A percentile compares a stretch with the other conserved stretches of the same genome.
Evolutionary conservation across 2,797 vertebrate species (phyloP).

Genomic region (Cynodonichthys magdalenae): DNA sequence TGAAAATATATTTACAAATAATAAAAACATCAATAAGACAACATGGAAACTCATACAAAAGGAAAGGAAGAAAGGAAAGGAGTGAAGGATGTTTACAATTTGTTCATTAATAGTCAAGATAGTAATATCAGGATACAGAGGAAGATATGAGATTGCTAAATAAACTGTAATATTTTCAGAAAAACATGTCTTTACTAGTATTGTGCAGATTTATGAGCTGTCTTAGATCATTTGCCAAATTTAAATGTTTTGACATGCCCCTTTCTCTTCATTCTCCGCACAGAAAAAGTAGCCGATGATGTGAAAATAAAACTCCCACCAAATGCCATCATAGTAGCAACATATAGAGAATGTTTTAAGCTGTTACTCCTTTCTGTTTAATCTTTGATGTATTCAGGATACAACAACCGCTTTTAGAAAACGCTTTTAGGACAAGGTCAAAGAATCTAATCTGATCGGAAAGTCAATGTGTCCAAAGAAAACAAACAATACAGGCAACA

Average conservation of each 20-base stretch:
- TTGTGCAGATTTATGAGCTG: background rate
- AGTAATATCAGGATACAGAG: background rate
- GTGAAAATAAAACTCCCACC: background rate
- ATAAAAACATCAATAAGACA: too few relatives aligned
- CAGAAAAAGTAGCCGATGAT: background rate
- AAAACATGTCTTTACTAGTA: background rate
- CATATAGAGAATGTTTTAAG: background rate
- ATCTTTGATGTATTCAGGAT: slow-evolving; percentile 9
- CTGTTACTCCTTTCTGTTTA: slow-evolving; percentile 12
- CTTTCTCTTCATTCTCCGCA: background rate
- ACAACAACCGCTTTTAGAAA: background rate
- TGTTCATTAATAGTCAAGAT: too few relatives aligned
- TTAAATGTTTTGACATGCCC: background rate
- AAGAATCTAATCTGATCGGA: slow-evolving; percentile 18
- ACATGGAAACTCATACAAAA: too few relatives aligned
- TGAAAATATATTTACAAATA: too few relatives aligned
- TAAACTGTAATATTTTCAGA: background rate
- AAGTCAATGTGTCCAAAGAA: background rate
- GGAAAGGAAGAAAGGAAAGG: background rate
- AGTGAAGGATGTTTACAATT: background rate
- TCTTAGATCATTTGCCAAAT: background rate
- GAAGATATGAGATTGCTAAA: background rate
- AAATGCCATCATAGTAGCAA: background rate
- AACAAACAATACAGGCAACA: slow-evolving; percentile 42
- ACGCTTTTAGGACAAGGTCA: background rate